Percentiles rank a stretch among this genome's conserved stretches.
phyloP scores from a whole-genome alignment of 2,888 invertebrate genomes.

The Apomyelois bistriatella region DNA sequence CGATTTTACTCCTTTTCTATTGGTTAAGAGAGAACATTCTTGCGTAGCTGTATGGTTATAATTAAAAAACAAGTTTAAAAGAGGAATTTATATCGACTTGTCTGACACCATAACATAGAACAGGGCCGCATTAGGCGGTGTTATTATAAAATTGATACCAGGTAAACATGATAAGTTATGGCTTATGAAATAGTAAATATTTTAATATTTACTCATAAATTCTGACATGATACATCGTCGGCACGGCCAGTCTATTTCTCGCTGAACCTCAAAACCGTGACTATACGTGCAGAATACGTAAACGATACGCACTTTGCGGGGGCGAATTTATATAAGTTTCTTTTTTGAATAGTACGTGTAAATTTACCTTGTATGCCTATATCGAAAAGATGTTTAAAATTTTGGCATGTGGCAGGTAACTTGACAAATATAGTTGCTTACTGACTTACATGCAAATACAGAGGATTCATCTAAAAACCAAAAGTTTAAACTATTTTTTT shows the following conservation, averaged over 20 bases:
- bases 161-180: background rate
- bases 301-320: background rate
- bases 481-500: too few relatives aligned
- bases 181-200: background rate
- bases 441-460: too few relatives aligned
- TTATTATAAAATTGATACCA: background rate
- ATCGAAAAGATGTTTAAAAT: background rate
- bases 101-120: too few relatives aligned
- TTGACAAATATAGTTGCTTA: too few relatives aligned
- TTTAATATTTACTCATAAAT: slow-evolving; percentile 11
- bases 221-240: slow-evolving; percentile 11
- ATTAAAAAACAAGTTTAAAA: too few relatives aligned
- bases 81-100: too few relatives aligned
- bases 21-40: too few relatives aligned
- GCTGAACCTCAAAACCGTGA: slow-evolving; percentile 9
- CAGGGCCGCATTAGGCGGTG: background rate
- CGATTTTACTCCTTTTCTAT: too few relatives aligned
- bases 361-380: background rate
- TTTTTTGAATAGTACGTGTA: background rate
- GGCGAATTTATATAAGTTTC: slow-evolving; percentile 5
- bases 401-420: too few relatives aligned
- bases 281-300: slow-evolving; percentile 10
- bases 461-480: too few relatives aligned
- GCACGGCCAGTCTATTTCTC: slow-evolving; percentile 8
- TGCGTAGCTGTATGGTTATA: too few relatives aligned